Percentiles rank a stretch among this genome's conserved stretches.
Conservation (phyloP, 2,888 invertebrate genomes). For the Cabera pusaria region DNA sequence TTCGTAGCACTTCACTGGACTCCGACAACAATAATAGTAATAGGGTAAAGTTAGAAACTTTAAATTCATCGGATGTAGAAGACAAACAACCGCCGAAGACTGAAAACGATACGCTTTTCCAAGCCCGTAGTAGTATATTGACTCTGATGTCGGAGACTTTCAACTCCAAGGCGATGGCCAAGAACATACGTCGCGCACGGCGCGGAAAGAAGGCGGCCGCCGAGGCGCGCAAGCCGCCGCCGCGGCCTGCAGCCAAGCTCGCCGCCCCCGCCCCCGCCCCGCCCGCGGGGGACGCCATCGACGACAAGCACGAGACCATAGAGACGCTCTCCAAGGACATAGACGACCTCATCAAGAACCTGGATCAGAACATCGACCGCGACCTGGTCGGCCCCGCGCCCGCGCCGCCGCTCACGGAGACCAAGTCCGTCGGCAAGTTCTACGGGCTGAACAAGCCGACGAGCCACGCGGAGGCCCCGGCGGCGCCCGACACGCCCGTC, state of each 20-base stretch:
- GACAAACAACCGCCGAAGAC: slow-evolving; percentile 84
- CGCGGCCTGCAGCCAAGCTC: slow-evolving; percentile 31
- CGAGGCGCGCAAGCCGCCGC: slow-evolving; percentile 42
- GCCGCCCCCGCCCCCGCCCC: slow-evolving; percentile 37
- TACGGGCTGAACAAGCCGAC: slow-evolving; percentile 66
- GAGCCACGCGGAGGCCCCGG: slow-evolving; percentile 54
- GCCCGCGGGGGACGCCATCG: slow-evolving; percentile 49
- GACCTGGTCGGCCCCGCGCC: slow-evolving; percentile 43
- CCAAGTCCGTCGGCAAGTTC: slow-evolving; percentile 63
- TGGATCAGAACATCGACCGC: slow-evolving; percentile 70
- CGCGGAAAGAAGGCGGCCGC: slow-evolving; percentile 71
- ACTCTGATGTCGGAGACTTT: slow-evolving; percentile 81
- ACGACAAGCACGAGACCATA: slow-evolving; percentile 68
- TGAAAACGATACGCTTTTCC: slow-evolving; percentile 82
- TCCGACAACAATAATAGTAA: slow-evolving; percentile 83
- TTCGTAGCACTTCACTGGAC: slow-evolving; percentile 80
- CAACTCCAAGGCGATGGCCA: slow-evolving; percentile 75
- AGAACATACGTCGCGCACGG: slow-evolving; percentile 75
- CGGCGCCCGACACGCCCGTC: slow-evolving; percentile 59
- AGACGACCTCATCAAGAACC: slow-evolving; percentile 70
- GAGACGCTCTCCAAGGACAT: slow-evolving; percentile 76
- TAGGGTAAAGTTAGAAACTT: slow-evolving; percentile 74
- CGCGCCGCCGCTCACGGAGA: slow-evolving; percentile 50
- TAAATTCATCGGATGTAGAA: slow-evolving; percentile 79
- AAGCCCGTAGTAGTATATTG: slow-evolving; percentile 78